Percentiles rank a stretch among this genome's conserved stretches.
Conservation (phyloP, 2,797 vertebrate species). For the Margarornis squamiger region DNA sequence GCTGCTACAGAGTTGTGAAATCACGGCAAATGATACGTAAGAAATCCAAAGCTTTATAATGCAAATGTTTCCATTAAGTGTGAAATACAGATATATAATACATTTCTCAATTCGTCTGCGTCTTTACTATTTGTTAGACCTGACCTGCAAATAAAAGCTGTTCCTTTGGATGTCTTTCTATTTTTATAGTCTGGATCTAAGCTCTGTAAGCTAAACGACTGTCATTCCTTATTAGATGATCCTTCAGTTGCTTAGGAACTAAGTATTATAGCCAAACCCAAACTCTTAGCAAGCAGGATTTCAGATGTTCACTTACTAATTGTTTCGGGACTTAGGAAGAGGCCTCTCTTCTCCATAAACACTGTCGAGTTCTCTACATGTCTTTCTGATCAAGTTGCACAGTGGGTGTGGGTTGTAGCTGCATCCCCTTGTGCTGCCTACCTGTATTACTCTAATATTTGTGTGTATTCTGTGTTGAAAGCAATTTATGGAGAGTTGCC, state of each 20-base stretch:
- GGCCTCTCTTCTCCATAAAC: background rate
- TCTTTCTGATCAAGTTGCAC: background rate
- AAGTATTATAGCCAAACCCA: background rate
- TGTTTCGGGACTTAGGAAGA: rapidly evolving
- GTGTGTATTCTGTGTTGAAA: background rate
- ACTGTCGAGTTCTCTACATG: background rate
- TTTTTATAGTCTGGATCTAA: background rate
- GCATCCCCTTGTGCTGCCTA: background rate
- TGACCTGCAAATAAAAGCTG: background rate
- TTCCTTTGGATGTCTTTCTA: background rate
- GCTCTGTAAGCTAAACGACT: background rate
- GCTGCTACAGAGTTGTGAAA: conserved; percentile 91
- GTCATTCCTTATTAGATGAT: background rate
- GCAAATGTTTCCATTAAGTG: background rate
- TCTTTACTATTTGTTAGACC: background rate
- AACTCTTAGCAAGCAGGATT: background rate
- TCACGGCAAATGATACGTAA: conserved; percentile 90
- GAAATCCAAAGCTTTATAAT: conserved; percentile 54
- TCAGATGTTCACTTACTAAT: background rate
- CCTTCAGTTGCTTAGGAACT: background rate
- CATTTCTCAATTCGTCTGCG: background rate
- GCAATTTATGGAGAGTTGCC: background rate
- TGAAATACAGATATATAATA: background rate
- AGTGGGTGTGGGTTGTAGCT: background rate
- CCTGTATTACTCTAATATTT: background rate